Percentiles rank a stretch among this genome's conserved stretches.
Conservation (phyloP, 2,797 vertebrate species). For the Myioborus miniatus region DNA sequence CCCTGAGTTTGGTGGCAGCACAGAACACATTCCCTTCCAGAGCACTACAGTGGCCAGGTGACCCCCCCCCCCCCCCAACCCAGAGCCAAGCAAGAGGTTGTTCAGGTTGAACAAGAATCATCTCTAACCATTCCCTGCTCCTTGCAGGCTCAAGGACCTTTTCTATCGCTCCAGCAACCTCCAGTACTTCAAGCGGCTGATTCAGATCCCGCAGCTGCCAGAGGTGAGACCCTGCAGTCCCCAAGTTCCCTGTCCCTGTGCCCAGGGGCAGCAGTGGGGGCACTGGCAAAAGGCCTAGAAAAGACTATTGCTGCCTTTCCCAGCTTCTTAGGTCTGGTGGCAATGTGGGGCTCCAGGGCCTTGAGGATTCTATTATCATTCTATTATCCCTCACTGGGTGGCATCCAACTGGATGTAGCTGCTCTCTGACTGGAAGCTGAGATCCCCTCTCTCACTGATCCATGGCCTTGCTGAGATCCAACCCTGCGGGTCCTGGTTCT, state of each 20-base stretch:
- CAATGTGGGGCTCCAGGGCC: neutral
- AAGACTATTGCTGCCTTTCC: neutral
- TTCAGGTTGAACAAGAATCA: neutral
- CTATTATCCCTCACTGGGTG: neutral
- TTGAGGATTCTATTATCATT: neutral
- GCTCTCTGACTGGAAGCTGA: neutral
- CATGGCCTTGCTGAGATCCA: neutral
- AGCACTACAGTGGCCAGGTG: accelerated
- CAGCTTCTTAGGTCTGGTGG: neutral
- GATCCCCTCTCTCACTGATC: neutral
- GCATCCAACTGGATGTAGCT: neutral
- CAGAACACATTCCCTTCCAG: neutral
- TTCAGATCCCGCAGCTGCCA: slow-evolving; percentile 97
- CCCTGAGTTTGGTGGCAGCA: neutral
- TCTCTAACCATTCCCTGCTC: neutral
- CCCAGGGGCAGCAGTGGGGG: neutral
- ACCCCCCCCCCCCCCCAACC: too few relatives aligned
- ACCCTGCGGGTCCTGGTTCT: accelerated
- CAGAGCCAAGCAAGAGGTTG: neutral
- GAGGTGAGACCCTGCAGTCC: slow-evolving; percentile 81
- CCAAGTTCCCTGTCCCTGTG: accelerated
- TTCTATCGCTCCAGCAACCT: slow-evolving; percentile 98
- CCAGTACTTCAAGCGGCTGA: slow-evolving; percentile 97
- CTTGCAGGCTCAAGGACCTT: slow-evolving; percentile 89
- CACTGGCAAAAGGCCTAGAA: neutral